A percentile compares a stretch with the other conserved stretches of the same genome.
phyloP scores from a whole-genome alignment of 2,797 vertebrate genomes.

The Mico argentatus region DNA sequence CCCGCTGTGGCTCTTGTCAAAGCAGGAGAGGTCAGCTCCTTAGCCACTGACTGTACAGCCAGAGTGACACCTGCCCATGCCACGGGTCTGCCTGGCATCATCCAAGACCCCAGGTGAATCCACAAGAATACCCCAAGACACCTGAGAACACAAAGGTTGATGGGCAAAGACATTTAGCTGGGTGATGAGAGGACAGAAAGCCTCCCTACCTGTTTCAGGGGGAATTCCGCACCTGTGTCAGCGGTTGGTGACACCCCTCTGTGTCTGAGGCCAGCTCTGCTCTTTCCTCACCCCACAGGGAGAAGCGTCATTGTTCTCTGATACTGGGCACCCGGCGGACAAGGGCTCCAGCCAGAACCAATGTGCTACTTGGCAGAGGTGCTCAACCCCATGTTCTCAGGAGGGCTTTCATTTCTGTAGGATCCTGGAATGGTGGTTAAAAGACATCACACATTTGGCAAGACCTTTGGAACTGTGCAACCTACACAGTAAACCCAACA shows the following conservation, averaged over 20 bases:
- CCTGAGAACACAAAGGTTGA: background rate
- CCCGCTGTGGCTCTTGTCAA: background rate
- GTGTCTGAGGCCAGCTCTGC: background rate
- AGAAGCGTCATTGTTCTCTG: background rate
- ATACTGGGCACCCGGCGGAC: background rate
- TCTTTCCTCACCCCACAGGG: background rate
- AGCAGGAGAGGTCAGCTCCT: background rate
- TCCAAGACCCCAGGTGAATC: background rate
- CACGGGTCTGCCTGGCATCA: background rate
- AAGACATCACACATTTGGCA: background rate
- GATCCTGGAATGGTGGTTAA: too few species aligned
- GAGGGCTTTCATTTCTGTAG: rapidly evolving
- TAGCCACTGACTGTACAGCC: background rate
- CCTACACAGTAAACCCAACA: background rate
- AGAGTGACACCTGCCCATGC: background rate
- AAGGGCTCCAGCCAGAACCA: background rate
- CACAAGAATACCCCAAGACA: background rate
- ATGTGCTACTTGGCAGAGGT: background rate
- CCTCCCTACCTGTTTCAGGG: background rate
- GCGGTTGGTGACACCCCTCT: background rate
- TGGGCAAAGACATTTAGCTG: background rate
- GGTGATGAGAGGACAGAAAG: background rate
- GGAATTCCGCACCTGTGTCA: background rate
- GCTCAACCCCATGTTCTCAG: background rate
- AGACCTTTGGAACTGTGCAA: background rate